Evolutionary conservation across 2,888 invertebrate genomes (phyloP), one percentile per base, ranked within the genome.

Genomic region (Eupithecia pulchellata): DNA sequence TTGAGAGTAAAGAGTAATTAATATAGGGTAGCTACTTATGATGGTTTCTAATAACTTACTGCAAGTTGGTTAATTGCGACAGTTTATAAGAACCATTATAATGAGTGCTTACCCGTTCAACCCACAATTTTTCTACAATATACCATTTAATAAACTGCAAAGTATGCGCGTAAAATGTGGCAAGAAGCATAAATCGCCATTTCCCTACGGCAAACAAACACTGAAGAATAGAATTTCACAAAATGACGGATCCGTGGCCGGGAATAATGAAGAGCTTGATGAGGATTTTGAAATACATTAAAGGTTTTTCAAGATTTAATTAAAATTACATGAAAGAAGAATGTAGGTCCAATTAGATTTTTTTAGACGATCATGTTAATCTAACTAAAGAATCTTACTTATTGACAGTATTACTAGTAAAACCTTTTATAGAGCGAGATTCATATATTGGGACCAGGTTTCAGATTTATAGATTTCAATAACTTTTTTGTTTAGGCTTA

Each of bases 131-230:
- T n/a, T n/a, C n/a, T n/a, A n/a, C 1, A 20, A 9, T 47, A 47
- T 47, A 47, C 17, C 39, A 20, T 47, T 52, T 52, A 52, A 4
- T 52, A 47, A n/a, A 3, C 20, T 11, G n/a, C n/a, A 2, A 2
- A 2, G 52, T 52, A 20, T 47, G 47, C n/a, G 42, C 42, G 17
- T 42, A 20, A 52, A 52, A 52, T 25, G 20, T 25, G 1, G 11
- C 4, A 25, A 25, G 52, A 52, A 29, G 29, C 57, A 57, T 29
- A 29, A 57, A 29, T 61, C 61, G 32, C 61, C 11, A 32, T n/a
- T 61, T 61, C 11, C 25, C 71, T 57, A 71, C 63, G 27, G 74
- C 68, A 75, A 77, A 75, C 69, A 75, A 72, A 39, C 68, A 69
- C 69, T 52, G 66, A 32, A 47, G 66, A 34, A 25, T 20, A n/a